A percentile compares a stretch with the other conserved stretches of the same genome.
Conservation (phyloP, 2,797 vertebrate species). For the Thunnus albacares region DNA sequence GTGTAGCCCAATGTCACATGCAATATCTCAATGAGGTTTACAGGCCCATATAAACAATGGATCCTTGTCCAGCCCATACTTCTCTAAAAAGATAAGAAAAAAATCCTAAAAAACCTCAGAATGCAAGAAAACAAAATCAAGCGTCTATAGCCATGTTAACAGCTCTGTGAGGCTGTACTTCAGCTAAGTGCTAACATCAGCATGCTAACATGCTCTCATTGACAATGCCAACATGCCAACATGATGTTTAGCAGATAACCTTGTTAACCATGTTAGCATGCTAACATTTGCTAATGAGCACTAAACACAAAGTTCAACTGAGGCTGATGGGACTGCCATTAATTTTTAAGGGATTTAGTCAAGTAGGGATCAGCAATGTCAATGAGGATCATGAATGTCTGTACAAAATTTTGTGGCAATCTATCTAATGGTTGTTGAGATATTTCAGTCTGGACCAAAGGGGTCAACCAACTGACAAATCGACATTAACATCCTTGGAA, state of each 20-base stretch:
- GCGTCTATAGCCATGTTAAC: background rate
- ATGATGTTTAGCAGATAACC: background rate
- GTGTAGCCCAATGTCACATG: background rate
- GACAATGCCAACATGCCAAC: background rate
- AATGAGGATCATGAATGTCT: background rate
- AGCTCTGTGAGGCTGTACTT: background rate
- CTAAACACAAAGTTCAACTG: background rate
- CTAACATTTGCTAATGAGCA: background rate
- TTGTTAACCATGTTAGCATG: background rate
- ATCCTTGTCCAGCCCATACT: background rate
- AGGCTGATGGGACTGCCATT: no score
- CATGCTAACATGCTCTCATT: no score
- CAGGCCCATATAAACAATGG: background rate
- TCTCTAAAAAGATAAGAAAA: background rate
- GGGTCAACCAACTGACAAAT: background rate
- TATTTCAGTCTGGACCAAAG: background rate
- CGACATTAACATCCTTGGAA: background rate
- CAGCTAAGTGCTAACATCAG: background rate
- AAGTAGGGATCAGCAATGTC: background rate
- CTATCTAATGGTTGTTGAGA: background rate
- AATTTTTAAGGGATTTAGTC: background rate
- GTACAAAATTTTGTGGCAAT: background rate
- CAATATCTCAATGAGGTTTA: slow-evolving; percentile 5
- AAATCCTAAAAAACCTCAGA: background rate
- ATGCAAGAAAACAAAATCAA: background rate